Conservation (phyloP, 2,888 invertebrate species). For the Trissoscelio sp. region DNA sequence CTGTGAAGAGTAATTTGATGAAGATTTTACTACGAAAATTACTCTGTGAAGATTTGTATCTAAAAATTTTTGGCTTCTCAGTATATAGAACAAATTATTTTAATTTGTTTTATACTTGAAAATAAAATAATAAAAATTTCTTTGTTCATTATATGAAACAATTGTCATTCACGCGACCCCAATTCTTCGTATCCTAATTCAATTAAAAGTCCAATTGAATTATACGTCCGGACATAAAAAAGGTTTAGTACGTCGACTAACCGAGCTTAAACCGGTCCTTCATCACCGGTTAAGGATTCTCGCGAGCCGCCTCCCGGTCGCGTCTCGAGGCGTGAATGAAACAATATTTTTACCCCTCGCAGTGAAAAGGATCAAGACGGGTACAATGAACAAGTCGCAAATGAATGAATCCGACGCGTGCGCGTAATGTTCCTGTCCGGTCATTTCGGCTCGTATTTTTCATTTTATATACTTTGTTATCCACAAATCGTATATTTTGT, state of each 20-base stretch:
- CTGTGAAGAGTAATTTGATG: too few relatives aligned
- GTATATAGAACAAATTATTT: too few relatives aligned
- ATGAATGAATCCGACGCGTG: slow-evolving; percentile 67
- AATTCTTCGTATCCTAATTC: slow-evolving; percentile 48
- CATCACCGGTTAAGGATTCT: slow-evolving; percentile 61
- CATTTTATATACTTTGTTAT: too few relatives aligned
- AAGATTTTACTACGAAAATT: too few relatives aligned
- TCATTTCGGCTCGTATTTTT: too few relatives aligned
- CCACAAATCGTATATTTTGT: too few relatives aligned
- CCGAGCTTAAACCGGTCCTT: slow-evolving; percentile 63
- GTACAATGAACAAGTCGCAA: slow-evolving; percentile 62
- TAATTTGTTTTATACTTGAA: too few relatives aligned
- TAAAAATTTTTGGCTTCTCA: too few relatives aligned
- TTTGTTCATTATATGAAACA: slow-evolving; percentile 13
- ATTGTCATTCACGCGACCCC: slow-evolving; percentile 27
- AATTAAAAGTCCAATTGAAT: slow-evolving; percentile 65
- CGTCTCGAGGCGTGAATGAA: slow-evolving; percentile 66
- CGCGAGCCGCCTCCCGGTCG: slow-evolving; percentile 58
- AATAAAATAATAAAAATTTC: too few relatives aligned
- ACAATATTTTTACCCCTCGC: slow-evolving; percentile 68
- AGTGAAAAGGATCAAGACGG: slow-evolving; percentile 57
- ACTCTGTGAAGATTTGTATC: too few relatives aligned
- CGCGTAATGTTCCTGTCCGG: slow-evolving; percentile 51
- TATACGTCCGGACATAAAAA: slow-evolving; percentile 52
- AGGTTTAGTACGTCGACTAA: slow-evolving; percentile 57